Evolutionary conservation across 2,888 invertebrate genomes (phyloP).

Genomic region (Toxonevra muliebris): DNA sequence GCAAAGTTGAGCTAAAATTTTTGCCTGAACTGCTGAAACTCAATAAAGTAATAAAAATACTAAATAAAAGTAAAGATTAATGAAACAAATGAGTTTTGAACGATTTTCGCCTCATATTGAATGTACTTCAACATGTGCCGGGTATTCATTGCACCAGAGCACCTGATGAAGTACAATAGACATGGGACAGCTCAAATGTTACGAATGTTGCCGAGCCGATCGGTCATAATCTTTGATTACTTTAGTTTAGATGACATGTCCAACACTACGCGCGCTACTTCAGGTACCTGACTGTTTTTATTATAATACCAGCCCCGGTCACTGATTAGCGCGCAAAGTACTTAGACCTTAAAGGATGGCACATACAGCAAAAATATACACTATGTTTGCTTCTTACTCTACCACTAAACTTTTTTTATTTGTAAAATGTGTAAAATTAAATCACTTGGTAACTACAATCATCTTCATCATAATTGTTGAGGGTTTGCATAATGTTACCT

Average conservation of each 20-base stretch:
- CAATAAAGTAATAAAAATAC: too few species aligned
- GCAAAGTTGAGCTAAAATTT: too few species aligned
- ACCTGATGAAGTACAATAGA: conserved; percentile 99
- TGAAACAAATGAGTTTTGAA: not conserved
- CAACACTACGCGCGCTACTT: conserved; percentile 94
- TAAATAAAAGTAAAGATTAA: not conserved
- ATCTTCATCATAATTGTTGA: too few species aligned
- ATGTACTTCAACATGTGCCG: conserved; percentile 99
- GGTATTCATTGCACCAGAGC: conserved; percentile 91
- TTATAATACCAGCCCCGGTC: conserved; percentile 76
- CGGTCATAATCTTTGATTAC: conserved; percentile 55
- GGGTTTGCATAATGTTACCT: too few species aligned
- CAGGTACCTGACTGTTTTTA: conserved; percentile 93
- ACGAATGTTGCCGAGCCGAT: too few species aligned
- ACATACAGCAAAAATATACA: too few species aligned
- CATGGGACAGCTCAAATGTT: conserved; percentile 75
- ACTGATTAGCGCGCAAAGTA: conserved; percentile 89
- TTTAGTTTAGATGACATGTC: conserved; percentile 36
- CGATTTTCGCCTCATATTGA: conserved; percentile 79
- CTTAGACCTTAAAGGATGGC: conserved; percentile 36
- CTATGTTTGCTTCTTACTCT: too few species aligned
- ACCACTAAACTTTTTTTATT: too few species aligned
- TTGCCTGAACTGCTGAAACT: too few species aligned
- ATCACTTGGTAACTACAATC: too few species aligned
- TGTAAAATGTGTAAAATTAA: too few species aligned